These are phyloP conservation scores for Podilymbus podiceps DNA, from an alignment of 2,113 vertebrate species.

Conservation along the genomic window DNA sequence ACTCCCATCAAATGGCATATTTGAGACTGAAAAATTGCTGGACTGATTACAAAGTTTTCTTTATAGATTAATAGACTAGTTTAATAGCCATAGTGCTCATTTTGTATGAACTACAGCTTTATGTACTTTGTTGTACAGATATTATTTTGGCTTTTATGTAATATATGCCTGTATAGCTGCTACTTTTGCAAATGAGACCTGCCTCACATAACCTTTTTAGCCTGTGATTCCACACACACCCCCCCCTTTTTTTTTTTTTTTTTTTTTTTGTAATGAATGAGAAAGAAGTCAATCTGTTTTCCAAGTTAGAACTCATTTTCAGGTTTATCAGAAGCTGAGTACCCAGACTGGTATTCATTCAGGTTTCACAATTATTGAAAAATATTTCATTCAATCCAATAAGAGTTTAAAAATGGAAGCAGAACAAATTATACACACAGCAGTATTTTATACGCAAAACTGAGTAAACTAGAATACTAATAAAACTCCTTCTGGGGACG, in stretches of 20 bases:
- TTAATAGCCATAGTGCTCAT: conserved; percentile 10
- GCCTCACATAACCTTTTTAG: not conserved
- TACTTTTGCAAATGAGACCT: conserved; percentile 8
- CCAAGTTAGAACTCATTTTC: not conserved
- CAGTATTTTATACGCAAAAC: not conserved
- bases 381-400: not conserved
- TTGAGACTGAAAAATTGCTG: conserved; percentile 29
- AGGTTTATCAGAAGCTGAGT: not conserved
- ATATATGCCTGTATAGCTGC: not conserved
- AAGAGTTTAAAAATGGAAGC: not conserved
- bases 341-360: not conserved
- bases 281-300: not conserved
- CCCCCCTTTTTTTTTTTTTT: not conserved
- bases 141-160: not conserved
- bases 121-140: not conserved
- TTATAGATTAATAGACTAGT: conserved; percentile 4
- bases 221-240: not conserved
- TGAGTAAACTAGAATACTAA: not conserved
- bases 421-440: not conserved
- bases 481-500: not conserved
- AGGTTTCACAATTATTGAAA: not conserved
- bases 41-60: conserved; percentile 35
- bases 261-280: not conserved
- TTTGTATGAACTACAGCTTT: not conserved
- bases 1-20: conserved; percentile 21